phyloP scores from a whole-genome alignment of 2,797 vertebrate genomes.

The Melanotaenia trifasciata region DNA sequence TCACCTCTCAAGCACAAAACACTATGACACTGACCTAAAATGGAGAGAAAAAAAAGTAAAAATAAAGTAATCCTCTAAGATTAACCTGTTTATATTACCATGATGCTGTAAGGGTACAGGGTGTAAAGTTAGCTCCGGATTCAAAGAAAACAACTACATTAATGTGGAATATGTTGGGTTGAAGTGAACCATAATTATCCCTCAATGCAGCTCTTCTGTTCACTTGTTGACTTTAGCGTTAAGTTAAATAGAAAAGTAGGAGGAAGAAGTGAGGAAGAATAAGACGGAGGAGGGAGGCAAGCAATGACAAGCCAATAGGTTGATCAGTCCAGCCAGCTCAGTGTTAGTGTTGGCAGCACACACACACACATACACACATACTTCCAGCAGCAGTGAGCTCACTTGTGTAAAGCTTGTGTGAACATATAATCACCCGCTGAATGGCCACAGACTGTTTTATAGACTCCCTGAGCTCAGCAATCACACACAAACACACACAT shows the following conservation, averaged over 20 bases:
- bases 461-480: slow-evolving; percentile 62
- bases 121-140: not conserved
- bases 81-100: not conserved
- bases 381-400: slow-evolving; percentile 74
- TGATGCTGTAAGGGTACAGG: not conserved
- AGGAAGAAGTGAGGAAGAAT: not conserved
- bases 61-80: too few relatives aligned
- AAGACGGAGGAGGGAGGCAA: slow-evolving; percentile 2
- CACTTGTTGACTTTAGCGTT: not conserved
- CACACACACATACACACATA: slow-evolving; percentile 39
- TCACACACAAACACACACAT: slow-evolving; percentile 32
- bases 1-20: too few relatives aligned
- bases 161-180: not conserved
- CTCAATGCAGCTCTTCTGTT: not conserved
- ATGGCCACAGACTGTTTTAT: slow-evolving; percentile 67
- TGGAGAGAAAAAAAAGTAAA: too few relatives aligned
- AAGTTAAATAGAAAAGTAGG: not conserved
- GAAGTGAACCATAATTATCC: not conserved
- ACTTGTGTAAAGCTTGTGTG: slow-evolving; percentile 82
- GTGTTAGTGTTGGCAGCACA: slow-evolving; percentile 66
- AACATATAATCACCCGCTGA: slow-evolving; percentile 78
- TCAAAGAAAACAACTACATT: not conserved
- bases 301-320: slow-evolving; percentile 48
- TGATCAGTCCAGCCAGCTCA: slow-evolving; percentile 48
- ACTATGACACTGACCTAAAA: too few relatives aligned